Evolutionary conservation across 2,797 vertebrate genomes (phyloP).

Genomic region (Morelia viridis): DNA sequence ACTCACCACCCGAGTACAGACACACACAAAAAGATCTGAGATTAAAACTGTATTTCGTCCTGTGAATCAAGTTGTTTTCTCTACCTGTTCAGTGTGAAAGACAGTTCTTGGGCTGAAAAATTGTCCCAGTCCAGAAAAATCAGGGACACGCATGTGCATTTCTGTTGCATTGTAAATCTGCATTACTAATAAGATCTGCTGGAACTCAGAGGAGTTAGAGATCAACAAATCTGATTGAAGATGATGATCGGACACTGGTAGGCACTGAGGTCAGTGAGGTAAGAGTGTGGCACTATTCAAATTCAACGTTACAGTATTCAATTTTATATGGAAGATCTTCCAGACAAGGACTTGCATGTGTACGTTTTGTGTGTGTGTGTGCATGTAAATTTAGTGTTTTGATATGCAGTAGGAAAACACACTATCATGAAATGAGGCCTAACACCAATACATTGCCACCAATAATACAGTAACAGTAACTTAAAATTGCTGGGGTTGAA

Average conservation of each 20-base stretch:
- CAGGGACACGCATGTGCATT: neutral
- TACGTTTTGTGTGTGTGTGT: too few species aligned
- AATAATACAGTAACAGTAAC: neutral
- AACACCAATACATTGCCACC: neutral
- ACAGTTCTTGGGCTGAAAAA: constrained; percentile 22
- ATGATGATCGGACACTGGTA: neutral
- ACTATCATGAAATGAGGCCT: neutral
- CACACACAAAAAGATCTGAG: constrained; percentile 39
- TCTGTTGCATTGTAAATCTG: neutral
- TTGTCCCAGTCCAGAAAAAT: neutral
- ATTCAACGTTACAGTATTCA: neutral
- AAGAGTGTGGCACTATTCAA: neutral
- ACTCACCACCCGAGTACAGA: constrained; percentile 53
- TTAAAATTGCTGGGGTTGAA: too few species aligned
- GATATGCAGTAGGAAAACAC: neutral
- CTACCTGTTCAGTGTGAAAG: constrained; percentile 10
- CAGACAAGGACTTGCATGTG: neutral
- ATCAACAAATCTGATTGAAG: neutral
- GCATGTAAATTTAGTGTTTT: neutral
- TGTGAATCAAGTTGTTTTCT: constrained; percentile 17
- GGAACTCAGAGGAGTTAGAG: neutral
- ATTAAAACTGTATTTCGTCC: constrained; percentile 42
- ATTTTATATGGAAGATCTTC: neutral
- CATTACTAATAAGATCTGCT: neutral
- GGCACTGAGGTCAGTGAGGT: too few species aligned